Evolutionary conservation across 2,797 vertebrate species (phyloP), one percentile per base, ranked within the genome.

Genomic region (Sebastes paucispinis): DNA sequence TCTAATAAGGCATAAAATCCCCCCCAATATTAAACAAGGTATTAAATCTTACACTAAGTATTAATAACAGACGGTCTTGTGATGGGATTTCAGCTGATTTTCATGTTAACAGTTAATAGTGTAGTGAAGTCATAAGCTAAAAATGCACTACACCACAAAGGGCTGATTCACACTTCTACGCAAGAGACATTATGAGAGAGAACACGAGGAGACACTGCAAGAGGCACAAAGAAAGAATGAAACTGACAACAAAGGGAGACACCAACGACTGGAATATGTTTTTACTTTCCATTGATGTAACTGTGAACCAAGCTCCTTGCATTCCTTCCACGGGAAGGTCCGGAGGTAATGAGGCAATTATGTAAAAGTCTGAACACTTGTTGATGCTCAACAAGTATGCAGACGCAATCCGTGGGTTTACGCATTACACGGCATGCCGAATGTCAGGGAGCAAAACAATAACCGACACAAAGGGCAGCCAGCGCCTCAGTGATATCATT

Each of bases 291-390:
- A 74, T 2, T 80, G 64, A 79, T 83, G 70, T 58, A 73, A 86
- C 69, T 34, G 70, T 69, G 39, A 73, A 68, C 16, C 16, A 20
- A 68, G 52, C 50, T 74, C 75, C 54, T 84, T 18, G 73, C 82
- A 92, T 93, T 91, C 87, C 73, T 91, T 86, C 85, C 72, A 76
- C 4, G 24, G 84, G 82, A 89, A 73, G 62, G 73, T 69, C 55
- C 2, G 6, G 27, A 54, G 22, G 24, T 68, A 55, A 82, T 12
- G 34, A 84, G 79, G 2, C 66, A 55, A 58, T 57, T 68, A 64
- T 57, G 62, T 60, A 31, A 73, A 75, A n/a, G 3, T 29, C 36
- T 69, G 20, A 29, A 59, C 11, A 59, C 54, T 69, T 84, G 76
- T 66, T 87, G 75, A 79, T 32, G 74, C 25, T 79, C 50, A 72